A percentile compares a stretch with the other conserved stretches of the same genome.
Conservation (phyloP, 2,797 vertebrate species). For the Etheostoma nigrum region DNA sequence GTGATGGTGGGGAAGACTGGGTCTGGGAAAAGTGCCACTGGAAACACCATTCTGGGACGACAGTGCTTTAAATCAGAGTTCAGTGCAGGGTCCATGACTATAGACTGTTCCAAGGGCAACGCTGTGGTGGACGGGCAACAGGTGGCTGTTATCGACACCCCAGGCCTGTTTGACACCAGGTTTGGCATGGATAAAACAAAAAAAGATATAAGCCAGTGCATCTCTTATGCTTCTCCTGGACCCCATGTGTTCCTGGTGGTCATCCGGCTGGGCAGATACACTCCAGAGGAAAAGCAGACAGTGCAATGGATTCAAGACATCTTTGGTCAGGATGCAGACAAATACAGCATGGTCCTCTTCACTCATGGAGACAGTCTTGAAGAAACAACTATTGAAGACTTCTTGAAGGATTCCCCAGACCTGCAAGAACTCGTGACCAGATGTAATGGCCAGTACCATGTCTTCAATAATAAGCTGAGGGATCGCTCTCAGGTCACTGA, state of each 20-base stretch:
- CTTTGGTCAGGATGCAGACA: constrained; percentile 31
- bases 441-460: constrained; percentile 31
- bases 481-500: constrained; percentile 18
- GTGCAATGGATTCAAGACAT: constrained; percentile 10
- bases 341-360: constrained; percentile 42
- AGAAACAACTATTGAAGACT: background rate
- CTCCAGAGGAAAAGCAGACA: constrained; percentile 7
- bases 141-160: constrained; percentile 25
- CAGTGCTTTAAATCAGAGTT: background rate
- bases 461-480: constrained; percentile 21
- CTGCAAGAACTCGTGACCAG: constrained; percentile 5
- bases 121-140: fast-evolving
- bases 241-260: constrained; percentile 39
- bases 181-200: background rate
- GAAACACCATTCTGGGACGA: constrained; percentile 28
- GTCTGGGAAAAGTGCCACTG: constrained; percentile 17
- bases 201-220: background rate
- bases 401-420: background rate
- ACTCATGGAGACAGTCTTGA: constrained; percentile 1
- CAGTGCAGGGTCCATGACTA: fast-evolving
- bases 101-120: fast-evolving
- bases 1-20: constrained; percentile 43
- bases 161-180: constrained; percentile 35
- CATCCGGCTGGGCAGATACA: constrained; percentile 12
- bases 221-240: constrained; percentile 14